Base-by-base conservation (phyloP, 2,888 invertebrate species). In the Graphium colonna region DNA sequence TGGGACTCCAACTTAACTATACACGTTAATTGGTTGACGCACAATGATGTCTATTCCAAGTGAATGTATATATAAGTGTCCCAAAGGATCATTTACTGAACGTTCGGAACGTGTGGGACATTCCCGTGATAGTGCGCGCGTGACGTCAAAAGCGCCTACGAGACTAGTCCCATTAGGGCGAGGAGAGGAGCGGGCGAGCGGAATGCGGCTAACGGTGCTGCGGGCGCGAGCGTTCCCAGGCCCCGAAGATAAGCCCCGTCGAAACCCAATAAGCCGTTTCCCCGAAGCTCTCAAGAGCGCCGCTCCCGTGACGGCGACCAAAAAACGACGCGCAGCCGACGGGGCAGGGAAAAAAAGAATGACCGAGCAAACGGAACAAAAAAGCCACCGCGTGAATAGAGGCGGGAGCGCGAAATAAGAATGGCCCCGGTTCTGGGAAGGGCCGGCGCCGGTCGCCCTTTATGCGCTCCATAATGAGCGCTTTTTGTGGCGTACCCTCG, bases 241-340 rank as follows among this genome's bases (percentile, higher is more conserved):
- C 74, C 68, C 71, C 68, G 67, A 66, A 85, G 87, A 88, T 87
- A 86, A 85, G 79, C 73, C 58, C 71, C n/a, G n/a, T n/a, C n/a
- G n/a, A n/a, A n/a, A n/a, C n/a, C n/a, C n/a, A n/a, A 86, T 85
- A 87, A 86, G 84, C 84, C 73, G 78, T 89, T 88, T 88, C 87
- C 85, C 84, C 78, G 87, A 85, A 89, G 75, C 68, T 76, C 82
- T 80, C 81, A 84, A 78, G 77, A 78, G 79, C 75, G 78, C 82
- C 85, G 86, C 86, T 80, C 77, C 75, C 70, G 74, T 78, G 69
- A 78, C 63, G 26, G 26, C 4, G 3, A 7, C 3, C 3, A 26
- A 26, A 26, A 26, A 26, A 26, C 4, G 26, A 26, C 7, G 26
- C n/a, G n/a, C n/a, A n/a, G n/a, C n/a, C n/a, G n/a, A n/a, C n/a